Base-by-base conservation (phyloP, 2,888 invertebrate species). In the Chloromyia formosa region DNA sequence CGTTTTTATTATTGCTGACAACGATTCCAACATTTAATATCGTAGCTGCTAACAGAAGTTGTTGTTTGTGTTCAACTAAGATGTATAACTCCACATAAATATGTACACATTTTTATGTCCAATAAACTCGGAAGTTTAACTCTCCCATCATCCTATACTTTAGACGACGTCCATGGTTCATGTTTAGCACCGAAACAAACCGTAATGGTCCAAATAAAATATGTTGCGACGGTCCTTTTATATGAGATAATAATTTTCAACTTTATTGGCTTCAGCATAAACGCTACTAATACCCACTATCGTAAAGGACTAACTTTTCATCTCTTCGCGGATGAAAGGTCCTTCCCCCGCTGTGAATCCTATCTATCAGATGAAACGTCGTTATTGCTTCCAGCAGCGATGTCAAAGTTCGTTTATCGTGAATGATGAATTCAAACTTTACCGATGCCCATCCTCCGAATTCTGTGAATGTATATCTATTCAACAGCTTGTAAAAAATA, bases 231-330 rank as follows among this genome's bases (percentile, higher is more conserved):
- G 23, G 14, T 16, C 16, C 40, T 62, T 20, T 23, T 62, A 20
- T 56, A 20, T 10, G 40, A 49, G 49, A 9, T 18, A 35, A 62
- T 62, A 62, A 62, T 62, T 62, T 9, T 62, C 16, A 62, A 35
- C 9, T 62, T 62, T 62, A 62, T 62, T 40, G 35, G 35, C 42
- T 18, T 16, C 27, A 22, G 12, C 60, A 22, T 14, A 60, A 60
- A 60, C 60, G 49, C 12, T 12, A 49, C 27, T 35, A 35, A 35
- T 35, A 35, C 27, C 27, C 7, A 35, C 27, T 35, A 35, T 35
- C 27, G 27, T 35, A 35, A 35, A 35, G 7, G 27, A 35, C 27
- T 35, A 49, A 49, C 49, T 49, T 49, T 49, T 5, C 10, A 49
- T 49, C 49, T 49, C 16, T 12, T 12, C 49, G 49, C 49, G 49